Evolutionary conservation across 2,797 vertebrate genomes (phyloP), one percentile per base, ranked within the genome.

Genomic region (Malacoctenus gilli): DNA sequence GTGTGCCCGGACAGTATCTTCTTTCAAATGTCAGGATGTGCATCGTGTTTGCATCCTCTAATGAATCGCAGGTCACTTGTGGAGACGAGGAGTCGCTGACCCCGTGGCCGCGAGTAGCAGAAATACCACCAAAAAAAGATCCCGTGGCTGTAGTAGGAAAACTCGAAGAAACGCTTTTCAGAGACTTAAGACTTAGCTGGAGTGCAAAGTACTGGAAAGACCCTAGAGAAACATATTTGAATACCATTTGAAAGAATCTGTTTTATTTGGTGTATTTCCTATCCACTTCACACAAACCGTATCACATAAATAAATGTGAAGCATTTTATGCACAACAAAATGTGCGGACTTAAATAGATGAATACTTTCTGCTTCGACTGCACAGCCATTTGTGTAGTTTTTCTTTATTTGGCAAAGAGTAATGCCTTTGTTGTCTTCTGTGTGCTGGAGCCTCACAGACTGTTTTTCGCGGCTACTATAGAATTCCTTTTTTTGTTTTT

Each of bases 351-450:
- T 77, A 77, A 86, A 82, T 69, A 72, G 76, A 81, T 83, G 70
- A 82, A 70, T 69, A 58, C 63, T 71, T 66, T 78, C 75, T 80
- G 75, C 76, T 79, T 69, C 20, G 30, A 62, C 72, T 83, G 80
- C 77, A 70, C 56, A 84, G 69, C 59, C 55, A 60, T 85, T 84
- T 82, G 75, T 78, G 77, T 78, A 60, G 70, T 83, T 83, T 79
- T 78, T 80, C 74, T 78, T 82, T 72, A 77, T 85, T 80, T 86
- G 82, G 79, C 79, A 83, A 80, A 75, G 82, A 85, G 52, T 81
- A 84, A 83, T 83, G 75, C 77, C 40, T 76, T 66, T 77, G 77
- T 78, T 78, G 62, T 85, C 64, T 75, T 76, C 32, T n/a, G 64
- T 59, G 60, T 78, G 69, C 64, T 46, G 57, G 61, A 75, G 73